Evolutionary conservation across 2,797 vertebrate species (phyloP), one percentile per base, ranked within the genome.

Genomic region (Enteromius viviparus): DNA sequence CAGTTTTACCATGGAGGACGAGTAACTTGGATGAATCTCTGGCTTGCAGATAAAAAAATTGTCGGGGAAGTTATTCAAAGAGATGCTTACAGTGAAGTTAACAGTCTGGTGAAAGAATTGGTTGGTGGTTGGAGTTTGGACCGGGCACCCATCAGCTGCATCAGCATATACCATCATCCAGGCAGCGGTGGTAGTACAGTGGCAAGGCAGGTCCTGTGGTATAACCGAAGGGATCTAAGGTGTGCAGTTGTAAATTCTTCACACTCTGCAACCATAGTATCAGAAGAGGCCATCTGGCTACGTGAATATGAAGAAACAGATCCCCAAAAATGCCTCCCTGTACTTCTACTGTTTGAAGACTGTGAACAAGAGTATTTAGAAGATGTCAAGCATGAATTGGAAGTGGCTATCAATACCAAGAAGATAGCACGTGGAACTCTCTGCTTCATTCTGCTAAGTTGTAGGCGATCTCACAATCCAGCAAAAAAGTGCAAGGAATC

Each of bases 121-220:
- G 7, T 40, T 40, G 7, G 37, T 40, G 37, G 37, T 68, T 66
- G 34, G 4, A 90, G 74, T 1, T 0, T n/a, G 11, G 86, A 90
- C 32, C 91, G 91, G 32, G 72, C 83, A 68, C 87, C 93, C 0
- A 92, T 96, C 15, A 89, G 85, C 21, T 90, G 85, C 75, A 89
- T 96, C 29, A 95, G 95, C 84, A 94, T 97, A 90, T 95, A 92
- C 89, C 96, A 97, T 89, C 95, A 96, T 68, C 95, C 96, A 37
- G 96, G 96, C 42, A 97, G 96, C 9, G 96, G 96, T 51, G 96
- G 96, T 68, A 97, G 96, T 87, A 97, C 96, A 53, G 93, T 96
- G 45, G 95, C 94, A 72, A 92, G 95, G n/a, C 95, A 96, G 71
- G 90, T 96, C 42, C 85, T 97, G 2, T 97, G 96, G 96, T 94